These are phyloP conservation scores for Bujurquina vittata DNA, from an alignment of 2,113 vertebrate genomes.

Conservation along the genomic window DNA sequence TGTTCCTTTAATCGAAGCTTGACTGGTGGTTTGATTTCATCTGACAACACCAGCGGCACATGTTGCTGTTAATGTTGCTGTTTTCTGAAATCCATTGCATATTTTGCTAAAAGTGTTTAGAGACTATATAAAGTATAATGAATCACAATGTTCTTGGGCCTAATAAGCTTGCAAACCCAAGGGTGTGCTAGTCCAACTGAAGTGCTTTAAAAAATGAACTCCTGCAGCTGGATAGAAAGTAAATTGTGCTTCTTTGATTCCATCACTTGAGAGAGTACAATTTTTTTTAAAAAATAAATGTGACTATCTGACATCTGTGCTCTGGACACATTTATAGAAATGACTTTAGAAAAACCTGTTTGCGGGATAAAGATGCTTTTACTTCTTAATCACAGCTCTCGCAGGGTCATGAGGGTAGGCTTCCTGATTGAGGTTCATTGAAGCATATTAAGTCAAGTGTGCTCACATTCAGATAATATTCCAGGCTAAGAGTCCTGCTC, in stretches of 20 bases:
- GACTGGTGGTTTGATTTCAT: neutral
- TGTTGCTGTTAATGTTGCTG: neutral
- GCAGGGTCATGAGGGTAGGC: neutral
- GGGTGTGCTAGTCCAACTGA: neutral
- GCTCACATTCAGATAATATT: conserved; percentile 7
- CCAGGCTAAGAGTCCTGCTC: conserved; percentile 7
- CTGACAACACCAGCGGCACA: neutral
- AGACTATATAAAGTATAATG: conserved; percentile 5
- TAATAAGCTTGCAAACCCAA: neutral
- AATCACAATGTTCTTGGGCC: neutral
- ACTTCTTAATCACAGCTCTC: neutral
- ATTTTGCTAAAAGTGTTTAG: neutral
- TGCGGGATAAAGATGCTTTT: neutral
- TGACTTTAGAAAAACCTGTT: neutral
- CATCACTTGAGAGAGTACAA: neutral
- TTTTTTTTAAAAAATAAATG: neutral
- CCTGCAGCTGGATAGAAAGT: neutral
- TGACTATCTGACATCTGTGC: neutral
- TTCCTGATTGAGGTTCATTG: neutral
- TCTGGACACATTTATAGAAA: neutral
- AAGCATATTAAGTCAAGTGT: conserved; percentile 6
- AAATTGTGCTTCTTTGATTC: conserved; percentile 3
- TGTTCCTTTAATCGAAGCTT: neutral
- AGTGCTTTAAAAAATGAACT: conserved; percentile 2
- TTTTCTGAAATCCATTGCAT: neutral